A percentile compares a stretch with the other conserved stretches of the same genome.
phyloP scores from a whole-genome alignment of 92 coral and sea anemone species.

The Actinernus sp. region DNA sequence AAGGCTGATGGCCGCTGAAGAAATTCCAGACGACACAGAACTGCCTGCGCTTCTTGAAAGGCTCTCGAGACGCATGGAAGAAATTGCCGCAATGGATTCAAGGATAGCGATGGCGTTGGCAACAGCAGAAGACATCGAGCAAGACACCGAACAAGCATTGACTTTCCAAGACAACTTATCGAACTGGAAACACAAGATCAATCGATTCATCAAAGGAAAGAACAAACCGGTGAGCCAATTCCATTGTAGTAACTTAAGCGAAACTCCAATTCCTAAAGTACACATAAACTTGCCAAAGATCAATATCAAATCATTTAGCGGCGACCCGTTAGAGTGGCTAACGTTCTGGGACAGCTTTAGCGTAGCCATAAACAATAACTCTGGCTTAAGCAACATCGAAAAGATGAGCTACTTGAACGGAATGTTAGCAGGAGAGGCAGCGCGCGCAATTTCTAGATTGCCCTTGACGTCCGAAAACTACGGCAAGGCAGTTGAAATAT shows the following conservation, averaged over 20 bases:
- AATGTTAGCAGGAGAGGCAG: slow-evolving; percentile 56
- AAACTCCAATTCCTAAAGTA: slow-evolving; percentile 1
- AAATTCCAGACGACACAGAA: slow-evolving; percentile 11
- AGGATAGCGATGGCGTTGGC: slow-evolving; percentile 14
- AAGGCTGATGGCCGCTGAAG: slow-evolving; percentile 15
- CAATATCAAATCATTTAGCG: slow-evolving; percentile 33
- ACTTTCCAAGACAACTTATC: slow-evolving; percentile 32
- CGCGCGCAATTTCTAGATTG: slow-evolving; percentile 57
- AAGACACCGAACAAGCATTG: slow-evolving; percentile 43
- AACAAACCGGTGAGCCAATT: slow-evolving; percentile 34
- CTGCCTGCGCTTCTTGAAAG: slow-evolving; percentile 35
- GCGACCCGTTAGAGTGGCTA: slow-evolving; percentile 55
- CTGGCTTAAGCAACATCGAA: slow-evolving; percentile 6
- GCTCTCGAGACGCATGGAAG: slow-evolving; percentile 18
- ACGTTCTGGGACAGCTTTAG: slow-evolving; percentile 68
- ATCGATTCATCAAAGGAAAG: slow-evolving; percentile 8
- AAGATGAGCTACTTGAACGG: slow-evolving; percentile 38
- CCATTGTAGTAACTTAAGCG: slow-evolving; percentile 6
- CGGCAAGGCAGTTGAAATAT: slow-evolving; percentile 54
- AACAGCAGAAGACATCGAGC: slow-evolving; percentile 19
- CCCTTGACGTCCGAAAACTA: slow-evolving; percentile 61
- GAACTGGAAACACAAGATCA: slow-evolving; percentile 18
- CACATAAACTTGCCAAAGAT: slow-evolving; percentile 52
- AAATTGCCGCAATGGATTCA: slow-evolving; percentile 29
- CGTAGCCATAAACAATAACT: slow-evolving; percentile 27